These are phyloP conservation scores for Hylia prasina DNA, from an alignment of 2,113 vertebrate species.

Conservation along the genomic window DNA sequence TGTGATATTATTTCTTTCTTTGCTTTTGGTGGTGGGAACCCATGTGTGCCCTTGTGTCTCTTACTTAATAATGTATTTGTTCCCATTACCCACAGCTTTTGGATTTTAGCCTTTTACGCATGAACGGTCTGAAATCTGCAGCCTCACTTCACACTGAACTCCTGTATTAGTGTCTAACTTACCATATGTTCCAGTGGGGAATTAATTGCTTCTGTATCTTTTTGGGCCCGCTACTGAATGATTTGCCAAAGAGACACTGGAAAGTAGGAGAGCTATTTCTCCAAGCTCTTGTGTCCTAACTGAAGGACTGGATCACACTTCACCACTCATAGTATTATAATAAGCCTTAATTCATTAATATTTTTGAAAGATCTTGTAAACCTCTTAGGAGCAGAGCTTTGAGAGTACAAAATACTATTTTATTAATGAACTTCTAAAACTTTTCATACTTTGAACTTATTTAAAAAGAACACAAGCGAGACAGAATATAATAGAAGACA, in stretches of 20 bases:
- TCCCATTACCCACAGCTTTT: background rate
- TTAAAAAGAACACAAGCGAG: accelerated
- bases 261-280: background rate
- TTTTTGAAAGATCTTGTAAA: constrained; percentile 16
- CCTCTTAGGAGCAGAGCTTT: background rate
- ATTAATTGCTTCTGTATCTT: background rate
- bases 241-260: background rate
- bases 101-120: background rate
- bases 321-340: background rate
- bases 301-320: constrained; percentile 4
- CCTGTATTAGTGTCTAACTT: background rate
- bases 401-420: background rate
- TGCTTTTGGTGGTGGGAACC: background rate
- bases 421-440: background rate
- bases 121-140: background rate
- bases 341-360: background rate
- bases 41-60: background rate
- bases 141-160: background rate
- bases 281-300: background rate
- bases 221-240: background rate
- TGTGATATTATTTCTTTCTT: background rate
- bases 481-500: background rate
- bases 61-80: background rate
- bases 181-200: background rate
- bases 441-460: background rate